Evolutionary conservation across 2,113 vertebrate genomes (phyloP), one percentile per base, ranked within the genome.

Genomic region (Anoplopoma fimbria): DNA sequence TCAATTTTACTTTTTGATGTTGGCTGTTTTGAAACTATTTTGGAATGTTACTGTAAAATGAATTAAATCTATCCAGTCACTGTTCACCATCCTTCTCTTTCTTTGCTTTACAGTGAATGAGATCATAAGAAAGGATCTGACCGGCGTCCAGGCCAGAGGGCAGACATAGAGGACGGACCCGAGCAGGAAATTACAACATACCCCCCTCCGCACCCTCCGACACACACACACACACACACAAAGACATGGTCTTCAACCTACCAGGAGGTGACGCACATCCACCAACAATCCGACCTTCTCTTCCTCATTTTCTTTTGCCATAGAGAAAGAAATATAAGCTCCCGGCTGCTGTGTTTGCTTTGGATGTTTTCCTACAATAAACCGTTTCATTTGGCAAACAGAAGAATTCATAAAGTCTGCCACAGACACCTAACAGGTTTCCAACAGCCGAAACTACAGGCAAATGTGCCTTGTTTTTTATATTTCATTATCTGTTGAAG

Each of bases 91-190:
- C 21, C 3, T 17, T 40, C 19, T 80, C 25, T 89, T 40, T 82
- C 19, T 89, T 36, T 47, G 13, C 36, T 92, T 95, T 88, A 34
- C 94, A 99, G 98, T 99, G 92, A 99, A 99, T 19, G 98, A 99
- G 95, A 99, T 99, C 95, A 99, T 99, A 94, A 96, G 97, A 94
- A 99, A 99, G 95, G 98, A 99, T 92, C 97, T 99, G 95, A 98
- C 98, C 55, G 96, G 96, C 88, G 96, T 98, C 81, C 97, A 97
- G 65, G 92, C 96, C 90, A 95, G 95, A 95, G 97, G 92, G 79
- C 98, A 98, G 93, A 97, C 97, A 91, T 99, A 98, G 92, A 97
- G 93, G 93, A 90, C 75, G 74, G 86, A 86, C 89, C 81, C 73
- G 23, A 87, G 47, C 71, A 91, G 94, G 93, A 94, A 90, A 75